Conservation (phyloP, 2,797 vertebrate species). For the Amblyopsis hoosieri region DNA sequence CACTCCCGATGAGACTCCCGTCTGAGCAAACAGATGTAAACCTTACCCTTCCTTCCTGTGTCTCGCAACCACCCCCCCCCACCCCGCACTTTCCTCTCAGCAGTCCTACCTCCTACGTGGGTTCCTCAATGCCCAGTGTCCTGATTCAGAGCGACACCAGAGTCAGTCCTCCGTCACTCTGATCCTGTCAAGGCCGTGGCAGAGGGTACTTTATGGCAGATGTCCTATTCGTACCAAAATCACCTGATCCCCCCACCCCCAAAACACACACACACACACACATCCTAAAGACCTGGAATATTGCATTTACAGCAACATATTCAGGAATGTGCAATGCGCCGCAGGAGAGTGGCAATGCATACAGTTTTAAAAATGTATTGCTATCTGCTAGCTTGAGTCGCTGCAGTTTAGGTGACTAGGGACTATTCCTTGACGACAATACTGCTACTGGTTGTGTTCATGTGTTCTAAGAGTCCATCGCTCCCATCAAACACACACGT, state of each 20-base stretch:
- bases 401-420: not conserved
- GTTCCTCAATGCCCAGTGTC: constrained; percentile 55
- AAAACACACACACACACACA: not conserved
- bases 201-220: constrained; percentile 54
- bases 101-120: constrained; percentile 29
- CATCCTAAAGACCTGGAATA: constrained; percentile 51
- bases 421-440: too few species aligned
- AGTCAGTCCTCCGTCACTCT: constrained; percentile 73
- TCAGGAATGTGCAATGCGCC: constrained; percentile 62
- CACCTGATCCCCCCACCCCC: constrained; percentile 58
- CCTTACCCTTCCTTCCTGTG: constrained; percentile 21
- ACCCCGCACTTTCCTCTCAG: not conserved
- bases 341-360: constrained; percentile 24
- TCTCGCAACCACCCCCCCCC: constrained; percentile 3
- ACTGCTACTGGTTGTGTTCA: too few species aligned
- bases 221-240: constrained; percentile 67
- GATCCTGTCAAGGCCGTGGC: constrained; percentile 65
- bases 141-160: constrained; percentile 67
- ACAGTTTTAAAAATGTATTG: constrained; percentile 36
- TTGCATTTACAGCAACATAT: constrained; percentile 76
- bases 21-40: constrained; percentile 56
- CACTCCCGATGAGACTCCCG: not conserved
- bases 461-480: too few species aligned
- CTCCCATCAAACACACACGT: too few species aligned
- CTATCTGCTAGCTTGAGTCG: not conserved